Evolutionary conservation across 2,797 vertebrate species (phyloP).

Genomic region (Oreonectes daqikongensis): DNA sequence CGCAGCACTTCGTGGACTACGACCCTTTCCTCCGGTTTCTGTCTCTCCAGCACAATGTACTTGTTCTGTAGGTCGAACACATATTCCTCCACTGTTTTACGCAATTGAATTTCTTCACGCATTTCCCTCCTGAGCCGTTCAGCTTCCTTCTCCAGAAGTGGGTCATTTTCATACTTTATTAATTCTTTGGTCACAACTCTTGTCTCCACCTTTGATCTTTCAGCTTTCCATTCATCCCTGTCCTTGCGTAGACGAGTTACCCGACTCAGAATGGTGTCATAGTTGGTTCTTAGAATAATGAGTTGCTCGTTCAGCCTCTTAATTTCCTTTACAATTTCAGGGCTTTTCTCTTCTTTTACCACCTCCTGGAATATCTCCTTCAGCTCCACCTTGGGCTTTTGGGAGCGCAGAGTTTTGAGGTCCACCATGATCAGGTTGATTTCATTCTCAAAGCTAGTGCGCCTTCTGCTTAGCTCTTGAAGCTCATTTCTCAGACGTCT

Average conservation of each 20-base stretch:
- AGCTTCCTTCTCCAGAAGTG: conserved; percentile 88
- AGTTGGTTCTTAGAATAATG: conserved; percentile 79
- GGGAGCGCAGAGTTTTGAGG: conserved; percentile 76
- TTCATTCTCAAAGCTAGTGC: conserved; percentile 74
- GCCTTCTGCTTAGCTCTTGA: conserved; percentile 72
- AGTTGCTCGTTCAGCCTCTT: conserved; percentile 85
- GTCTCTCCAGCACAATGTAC: conserved; percentile 84
- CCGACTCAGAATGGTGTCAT: conserved; percentile 77
- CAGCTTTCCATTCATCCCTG: conserved; percentile 84
- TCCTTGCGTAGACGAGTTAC: conserved; percentile 83
- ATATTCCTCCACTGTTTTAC: conserved; percentile 81
- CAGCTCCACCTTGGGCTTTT: conserved; percentile 89
- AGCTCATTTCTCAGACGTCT: conserved; percentile 80
- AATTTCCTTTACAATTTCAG: conserved; percentile 87
- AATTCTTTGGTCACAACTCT: conserved; percentile 86
- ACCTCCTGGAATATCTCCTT: conserved; percentile 89
- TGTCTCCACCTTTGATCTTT: conserved; percentile 89
- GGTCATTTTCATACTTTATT: conserved; percentile 89
- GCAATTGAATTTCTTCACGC: conserved; percentile 80
- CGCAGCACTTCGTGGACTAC: conserved; percentile 83
- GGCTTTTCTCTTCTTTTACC: conserved; percentile 88
- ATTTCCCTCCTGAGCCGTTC: conserved; percentile 84
- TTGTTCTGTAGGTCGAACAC: conserved; percentile 89
- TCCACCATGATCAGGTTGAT: conserved; percentile 70
- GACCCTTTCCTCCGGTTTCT: conserved; percentile 89